Evolutionary conservation across 2,888 invertebrate species (phyloP), one percentile per base, ranked within the genome.

Genomic region (Xylocampa areola): DNA sequence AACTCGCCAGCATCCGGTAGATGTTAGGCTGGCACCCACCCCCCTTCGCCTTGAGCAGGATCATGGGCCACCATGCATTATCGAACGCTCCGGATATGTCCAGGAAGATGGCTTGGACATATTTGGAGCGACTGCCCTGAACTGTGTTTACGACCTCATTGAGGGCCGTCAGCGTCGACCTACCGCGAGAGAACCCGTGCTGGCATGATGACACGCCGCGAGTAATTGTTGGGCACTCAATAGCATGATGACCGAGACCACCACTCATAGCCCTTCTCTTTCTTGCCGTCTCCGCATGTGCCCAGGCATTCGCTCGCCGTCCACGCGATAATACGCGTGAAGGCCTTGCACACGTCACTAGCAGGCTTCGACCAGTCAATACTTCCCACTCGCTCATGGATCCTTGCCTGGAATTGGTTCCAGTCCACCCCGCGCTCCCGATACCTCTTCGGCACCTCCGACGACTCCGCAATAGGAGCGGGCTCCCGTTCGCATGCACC

Each of bases 61-160:
- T 67, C 76, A 80, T 79, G 4, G 80, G 79, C 82, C 84, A 82
- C 79, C 80, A 80, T 2, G 81, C 76, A 40, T 79, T 80, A 27
- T 84, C 71, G 13, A 78, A 79, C 0, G 79, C 80, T 0, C 77
- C 79, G 0, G 75, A 63, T 4, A 81, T 81, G 63, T 83, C 79
- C 10, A 80, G 11, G 7, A 78, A 66, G 0, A 80, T 53, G 0
- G 62, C 67, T 27, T 72, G 73, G 0, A 77, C 70, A 13, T 83
- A 82, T 1, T 17, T 52, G 21, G 2, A 5, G 3, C 5, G 21
- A 5, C 21, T 21, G 3, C 3, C 5, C 3, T 5, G 2, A 5
- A 21, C 21, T 2, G 21, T 4, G 21, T 21, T 5, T 5, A 21
- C 5, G 2, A 21, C 5, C 3, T 2, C 2, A 5, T 21, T 21